These are phyloP conservation scores for Crocodylus rhombifer DNA, from an alignment of 2,797 vertebrate genomes.

Conservation along the genomic window DNA sequence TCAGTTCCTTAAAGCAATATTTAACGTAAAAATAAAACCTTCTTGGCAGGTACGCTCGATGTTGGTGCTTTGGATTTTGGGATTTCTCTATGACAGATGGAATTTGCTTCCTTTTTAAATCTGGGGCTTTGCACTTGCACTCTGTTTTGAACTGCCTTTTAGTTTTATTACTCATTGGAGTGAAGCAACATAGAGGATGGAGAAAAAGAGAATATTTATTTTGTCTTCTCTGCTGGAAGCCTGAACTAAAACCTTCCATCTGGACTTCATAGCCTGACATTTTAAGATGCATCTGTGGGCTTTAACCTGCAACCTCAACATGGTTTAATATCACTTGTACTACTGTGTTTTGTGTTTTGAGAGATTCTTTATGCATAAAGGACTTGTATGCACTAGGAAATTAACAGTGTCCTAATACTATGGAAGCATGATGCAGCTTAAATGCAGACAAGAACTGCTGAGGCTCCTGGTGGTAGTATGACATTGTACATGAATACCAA, in stretches of 20 bases:
- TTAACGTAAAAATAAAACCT: conserved; percentile 71
- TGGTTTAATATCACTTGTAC: background rate
- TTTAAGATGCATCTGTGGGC: background rate
- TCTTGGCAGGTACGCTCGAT: conserved; percentile 69
- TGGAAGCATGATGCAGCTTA: background rate
- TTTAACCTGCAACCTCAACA: background rate
- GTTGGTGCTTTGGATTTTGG: conserved; percentile 52
- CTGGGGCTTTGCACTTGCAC: conserved; percentile 45
- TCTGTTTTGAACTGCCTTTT: conserved; percentile 48
- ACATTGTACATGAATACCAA: too few relatives aligned
- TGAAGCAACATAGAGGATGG: background rate
- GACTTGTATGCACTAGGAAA: background rate
- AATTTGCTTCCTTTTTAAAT: conserved; percentile 63
- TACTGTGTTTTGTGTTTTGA: background rate
- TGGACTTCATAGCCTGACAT: background rate
- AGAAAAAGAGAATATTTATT: background rate
- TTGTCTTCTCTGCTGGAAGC: background rate
- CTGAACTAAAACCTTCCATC: background rate
- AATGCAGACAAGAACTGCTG: background rate
- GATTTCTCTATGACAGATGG: conserved; percentile 68
- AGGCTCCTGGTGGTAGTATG: too few relatives aligned
- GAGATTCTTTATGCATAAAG: background rate
- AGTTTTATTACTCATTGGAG: conserved; percentile 63
- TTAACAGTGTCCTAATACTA: accelerated
- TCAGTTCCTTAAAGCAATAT: conserved; percentile 72